A percentile compares a stretch with the other conserved stretches of the same genome.
phyloP scores from a whole-genome alignment of 2,888 invertebrate genomes.

The Rhingia campestris region DNA sequence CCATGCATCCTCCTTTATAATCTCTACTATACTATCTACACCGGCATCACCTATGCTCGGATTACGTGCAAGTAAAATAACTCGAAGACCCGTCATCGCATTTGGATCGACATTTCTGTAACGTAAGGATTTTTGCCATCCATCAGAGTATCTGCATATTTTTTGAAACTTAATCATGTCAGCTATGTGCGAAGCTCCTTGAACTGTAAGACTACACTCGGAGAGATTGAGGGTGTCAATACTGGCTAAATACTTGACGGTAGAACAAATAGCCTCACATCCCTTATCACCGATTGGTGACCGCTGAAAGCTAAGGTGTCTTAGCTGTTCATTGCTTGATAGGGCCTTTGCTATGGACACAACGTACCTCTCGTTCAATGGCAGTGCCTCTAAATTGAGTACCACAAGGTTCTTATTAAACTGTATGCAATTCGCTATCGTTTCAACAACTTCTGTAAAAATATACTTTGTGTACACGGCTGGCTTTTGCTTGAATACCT shows the following conservation, averaged over 20 bases:
- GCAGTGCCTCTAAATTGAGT: slow-evolving; percentile 88
- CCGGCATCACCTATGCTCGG: slow-evolving; percentile 87
- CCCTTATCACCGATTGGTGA: slow-evolving; percentile 89
- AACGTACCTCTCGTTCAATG: slow-evolving; percentile 87
- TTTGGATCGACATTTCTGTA: slow-evolving; percentile 89
- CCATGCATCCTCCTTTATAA: slow-evolving; percentile 91
- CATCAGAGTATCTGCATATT: slow-evolving; percentile 89
- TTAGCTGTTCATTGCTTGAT: slow-evolving; percentile 85
- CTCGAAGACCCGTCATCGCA: slow-evolving; percentile 88
- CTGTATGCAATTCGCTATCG: slow-evolving; percentile 86
- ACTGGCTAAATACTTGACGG: slow-evolving; percentile 87
- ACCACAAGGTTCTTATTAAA: slow-evolving; percentile 86
- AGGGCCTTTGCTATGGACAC: slow-evolving; percentile 86
- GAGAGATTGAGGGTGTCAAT: slow-evolving; percentile 88
- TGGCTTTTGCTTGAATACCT: slow-evolving; percentile 86
- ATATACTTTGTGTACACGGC: slow-evolving; percentile 88
- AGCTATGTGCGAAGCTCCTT: slow-evolving; percentile 87
- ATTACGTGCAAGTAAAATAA: slow-evolving; percentile 88
- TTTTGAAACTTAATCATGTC: slow-evolving; percentile 88
- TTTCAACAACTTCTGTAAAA: slow-evolving; percentile 86
- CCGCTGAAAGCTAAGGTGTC: slow-evolving; percentile 87
- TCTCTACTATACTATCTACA: slow-evolving; percentile 85
- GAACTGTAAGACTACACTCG: slow-evolving; percentile 86
- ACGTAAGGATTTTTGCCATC: slow-evolving; percentile 91
- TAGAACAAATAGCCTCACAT: slow-evolving; percentile 88